phyloP scores from a whole-genome alignment of 2,113 vertebrate species.

The Cavia porcellus region DNA sequence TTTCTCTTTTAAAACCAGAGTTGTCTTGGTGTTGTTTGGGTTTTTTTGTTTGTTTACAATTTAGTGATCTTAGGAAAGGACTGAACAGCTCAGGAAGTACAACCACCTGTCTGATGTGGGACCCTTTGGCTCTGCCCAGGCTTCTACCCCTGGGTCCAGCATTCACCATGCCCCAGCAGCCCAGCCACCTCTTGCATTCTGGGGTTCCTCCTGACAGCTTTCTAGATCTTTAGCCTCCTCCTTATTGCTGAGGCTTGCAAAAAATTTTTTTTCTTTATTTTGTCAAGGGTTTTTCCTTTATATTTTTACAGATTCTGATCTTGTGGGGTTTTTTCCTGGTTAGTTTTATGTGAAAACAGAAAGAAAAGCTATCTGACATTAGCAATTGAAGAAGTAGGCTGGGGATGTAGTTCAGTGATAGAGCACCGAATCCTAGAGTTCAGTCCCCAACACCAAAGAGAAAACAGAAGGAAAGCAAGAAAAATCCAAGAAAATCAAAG shows the following conservation, averaged over 20 bases:
- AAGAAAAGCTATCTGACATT: not conserved
- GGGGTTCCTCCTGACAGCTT: not conserved
- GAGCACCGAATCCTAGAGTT: too few relatives aligned
- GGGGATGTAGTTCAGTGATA: not conserved
- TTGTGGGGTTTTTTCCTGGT: not conserved
- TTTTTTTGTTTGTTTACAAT: not conserved
- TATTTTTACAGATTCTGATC: not conserved
- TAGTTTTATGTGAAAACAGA: conserved; percentile 13
- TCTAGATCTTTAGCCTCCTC: not conserved
- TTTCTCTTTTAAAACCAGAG: not conserved
- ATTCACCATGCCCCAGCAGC: not conserved
- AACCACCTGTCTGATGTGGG: not conserved
- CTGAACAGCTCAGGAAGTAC: not conserved
- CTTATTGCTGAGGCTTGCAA: not conserved
- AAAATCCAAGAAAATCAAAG: not conserved
- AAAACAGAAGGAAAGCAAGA: not conserved
- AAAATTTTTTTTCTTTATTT: not conserved
- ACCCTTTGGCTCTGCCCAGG: not conserved
- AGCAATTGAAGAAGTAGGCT: not conserved
- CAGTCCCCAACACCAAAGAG: not conserved
- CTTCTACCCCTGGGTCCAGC: not conserved
- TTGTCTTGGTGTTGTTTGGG: not conserved
- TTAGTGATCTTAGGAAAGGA: not conserved
- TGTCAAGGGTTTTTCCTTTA: not conserved
- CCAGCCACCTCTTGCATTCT: not conserved